Base-by-base conservation (phyloP, 2,888 invertebrate species). In the Elaeidobius kamerunicus region DNA sequence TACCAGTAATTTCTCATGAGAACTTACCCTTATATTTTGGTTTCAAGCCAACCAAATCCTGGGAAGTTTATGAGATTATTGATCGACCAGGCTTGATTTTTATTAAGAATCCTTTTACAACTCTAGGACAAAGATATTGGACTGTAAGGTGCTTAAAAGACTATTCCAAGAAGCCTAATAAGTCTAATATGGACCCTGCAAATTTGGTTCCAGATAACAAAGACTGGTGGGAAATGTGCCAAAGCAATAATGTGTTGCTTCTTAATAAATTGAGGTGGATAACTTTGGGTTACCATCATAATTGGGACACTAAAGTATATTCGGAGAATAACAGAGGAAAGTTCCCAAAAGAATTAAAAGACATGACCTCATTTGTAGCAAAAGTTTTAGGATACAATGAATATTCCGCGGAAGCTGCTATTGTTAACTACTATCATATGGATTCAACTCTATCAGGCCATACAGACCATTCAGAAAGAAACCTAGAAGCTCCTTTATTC, bases 281-380 rank as follows among this genome's bases (percentile, higher is more conserved):
- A 1, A 99, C 98, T 0, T 73, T 98, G 27, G 99, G 99, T 11
- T 97, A 96, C 70, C 98, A 99, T 74, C 96, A 99, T 73, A 86
- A 99, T 71, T 99, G 99, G 98, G 86, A 94, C 65, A 89, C 91
- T 46, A 99, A 98, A 80, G 84, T 84, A 9, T 92, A 92, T 67
- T 80, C 76, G 50, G 89, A 91, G 71, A 70, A 78, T 3, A 79
- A 77, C 55, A 82, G 77, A 68, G 76, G 81, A 40, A 66, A 72
- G 7, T 89, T 96, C 72, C 95, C 95, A 0, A 58, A 66, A 11
- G 92, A 94, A 63, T 73, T 96, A 47, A 74, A 74, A 1, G 71
- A 75, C 18, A 69, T 95, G 52, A 82, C 84, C 40, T 73, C 77
- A 65, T 77, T 81, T 49, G 75, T 96, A 47, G 82, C 86, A 0